Conservation (phyloP, 2,888 invertebrate genomes). For the Heliconius sara region DNA sequence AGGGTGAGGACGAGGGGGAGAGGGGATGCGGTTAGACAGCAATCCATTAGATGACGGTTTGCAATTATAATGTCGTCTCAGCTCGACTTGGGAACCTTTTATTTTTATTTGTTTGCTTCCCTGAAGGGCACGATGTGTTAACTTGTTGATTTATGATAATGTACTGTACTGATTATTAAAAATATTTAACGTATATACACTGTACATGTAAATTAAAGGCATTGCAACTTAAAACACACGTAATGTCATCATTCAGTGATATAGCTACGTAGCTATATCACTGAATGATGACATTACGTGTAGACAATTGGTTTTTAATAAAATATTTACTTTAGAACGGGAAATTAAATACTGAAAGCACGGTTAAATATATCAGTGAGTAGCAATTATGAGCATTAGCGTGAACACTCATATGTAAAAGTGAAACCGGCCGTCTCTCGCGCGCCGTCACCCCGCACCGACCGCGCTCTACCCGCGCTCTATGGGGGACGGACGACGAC, state of each 20-base stretch:
- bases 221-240: no score
- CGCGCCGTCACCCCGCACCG: neutral
- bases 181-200: neutral
- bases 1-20: neutral
- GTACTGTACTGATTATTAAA: no score
- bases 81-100: neutral
- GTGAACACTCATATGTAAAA: constrained; percentile 32
- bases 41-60: constrained; percentile 21
- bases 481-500: neutral
- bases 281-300: no score
- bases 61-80: constrained; percentile 8
- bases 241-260: neutral
- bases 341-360: neutral
- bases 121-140: neutral
- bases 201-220: neutral
- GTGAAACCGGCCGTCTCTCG: constrained; percentile 30
- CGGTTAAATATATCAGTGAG: neutral
- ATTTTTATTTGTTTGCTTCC: neutral
- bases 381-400: neutral
- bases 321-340: neutral
- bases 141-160: neutral
- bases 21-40: constrained; percentile 18
- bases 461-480: neutral
- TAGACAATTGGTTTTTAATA: neutral
- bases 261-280: no score